Base-by-base conservation (phyloP, 2,888 invertebrate species). In the Oxytorus armatus region DNA sequence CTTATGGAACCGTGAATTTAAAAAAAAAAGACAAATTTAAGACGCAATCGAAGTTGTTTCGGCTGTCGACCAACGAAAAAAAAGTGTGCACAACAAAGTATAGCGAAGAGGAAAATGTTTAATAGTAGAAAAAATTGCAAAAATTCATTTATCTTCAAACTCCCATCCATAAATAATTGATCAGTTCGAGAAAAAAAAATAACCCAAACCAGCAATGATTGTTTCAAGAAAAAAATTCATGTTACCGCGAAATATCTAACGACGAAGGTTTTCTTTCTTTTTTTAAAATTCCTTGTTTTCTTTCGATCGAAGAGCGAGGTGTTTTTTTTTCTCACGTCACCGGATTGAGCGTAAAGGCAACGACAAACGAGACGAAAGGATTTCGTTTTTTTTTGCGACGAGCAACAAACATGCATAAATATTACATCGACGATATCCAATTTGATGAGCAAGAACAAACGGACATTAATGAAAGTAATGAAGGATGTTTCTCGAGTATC, bases 401-500 rank as follows among this genome's bases (percentile, higher is more conserved):
- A 59, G 14, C 44, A 42, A 49, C 14, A 49, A n/a, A n/a, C n/a
- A n/a, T 29, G 29, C 5, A 47, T 8, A 10, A 44, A 57, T n/a
- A 16, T 16, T 25, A n/a, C n/a, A n/a, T 5, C 14, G 39, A 16
- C 44, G 5, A 57, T 2, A 11, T 25, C 14, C 14, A 14, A 8
- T n/a, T 25, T n/a, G 8, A n/a, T 8, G 16, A 36, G 25, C 11
- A n/a, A n/a, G n/a, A n/a, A n/a, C n/a, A n/a, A 23, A 59, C 3
- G 3, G 16, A 57, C 14, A 29, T 8, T 0, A 51, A 8, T 23
- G 8, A 33, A 33, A 14, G 10, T 5, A 0, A 65, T 49, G 18
- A 63, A 47, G 3, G 5, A n/a, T 29, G 39, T 76, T 79, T 73
- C 72, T 77, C 85, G 89, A 89, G 87, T 91, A 90, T 91, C 91